These are phyloP conservation scores for Plumapathes pennacea DNA, from an alignment of 92 coral and sea anemone species.

Conservation along the genomic window DNA sequence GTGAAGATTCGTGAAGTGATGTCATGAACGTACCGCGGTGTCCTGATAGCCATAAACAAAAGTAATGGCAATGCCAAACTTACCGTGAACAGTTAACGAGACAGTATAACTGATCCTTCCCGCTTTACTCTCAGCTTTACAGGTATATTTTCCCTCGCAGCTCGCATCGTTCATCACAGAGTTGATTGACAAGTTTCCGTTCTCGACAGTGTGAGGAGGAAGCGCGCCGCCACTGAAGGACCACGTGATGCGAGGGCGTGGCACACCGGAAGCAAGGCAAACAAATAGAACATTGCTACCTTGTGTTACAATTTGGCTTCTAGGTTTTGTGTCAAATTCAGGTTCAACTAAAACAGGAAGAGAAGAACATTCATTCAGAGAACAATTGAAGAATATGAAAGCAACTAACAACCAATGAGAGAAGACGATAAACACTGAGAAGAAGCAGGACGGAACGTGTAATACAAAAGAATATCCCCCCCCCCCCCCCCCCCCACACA, in stretches of 20 bases:
- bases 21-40: too few species aligned
- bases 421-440: too few species aligned
- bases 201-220: conserved; percentile 2
- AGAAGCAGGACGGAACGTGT: too few species aligned
- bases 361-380: too few species aligned
- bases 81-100: conserved; percentile 32
- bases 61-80: not conserved
- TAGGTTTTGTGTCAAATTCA: conserved; percentile 25
- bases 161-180: conserved; percentile 14
- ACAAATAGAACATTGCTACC: conserved; percentile 19
- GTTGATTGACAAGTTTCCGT: conserved; percentile 12
- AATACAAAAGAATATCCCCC: too few species aligned
- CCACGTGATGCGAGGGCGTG: conserved; percentile 45
- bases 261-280: conserved; percentile 49
- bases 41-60: not conserved
- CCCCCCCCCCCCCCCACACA: too few species aligned
- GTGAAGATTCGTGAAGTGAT: too few species aligned
- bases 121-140: conserved; percentile 31
- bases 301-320: conserved; percentile 14
- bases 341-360: conserved; percentile 55
- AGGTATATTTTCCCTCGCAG: conserved; percentile 40
- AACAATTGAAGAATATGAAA: too few species aligned
- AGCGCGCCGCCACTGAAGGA: conserved; percentile 18
- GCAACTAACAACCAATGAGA: too few species aligned
- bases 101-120: conserved; percentile 14